Base-by-base conservation (phyloP, 92 coral and sea anemone genomes). In the Palythoa grandiflora region DNA sequence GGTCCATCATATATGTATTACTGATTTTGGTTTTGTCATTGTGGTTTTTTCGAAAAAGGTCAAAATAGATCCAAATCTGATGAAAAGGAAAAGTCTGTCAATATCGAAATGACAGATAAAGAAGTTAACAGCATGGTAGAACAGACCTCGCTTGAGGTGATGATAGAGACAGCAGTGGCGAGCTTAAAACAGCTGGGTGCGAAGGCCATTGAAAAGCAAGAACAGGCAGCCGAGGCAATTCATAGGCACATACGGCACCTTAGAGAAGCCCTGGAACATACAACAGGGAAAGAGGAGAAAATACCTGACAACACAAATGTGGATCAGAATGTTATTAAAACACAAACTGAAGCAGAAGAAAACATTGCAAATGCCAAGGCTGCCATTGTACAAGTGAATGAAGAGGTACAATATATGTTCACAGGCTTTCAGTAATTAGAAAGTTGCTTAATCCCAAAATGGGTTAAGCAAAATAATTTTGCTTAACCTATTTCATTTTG, bases 201-300 rank as follows among this genome's bases (percentile, higher is more conserved):
- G 83, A 89, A 95, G 83, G 98, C 99, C 6, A 68, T 95, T 40
- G 87, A 90, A 12, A 91, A 90, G 71, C 99, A 97, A 87, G 85
- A 91, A 38, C 91, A 81, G 73, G 99, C 99, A 40, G 91, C 93
- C 1, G 93, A 87, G 19, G 94, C 96, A 13, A 80, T 97, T 44
- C 87, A 75, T 48, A 77, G 73, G 17, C 96, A 97, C 72, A 87
- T 91, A 28, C 85, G 92, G 51, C 96, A 93, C 10, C 89, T 97
- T 13, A 89, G 75, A 87, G 90, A 87, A 77, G 98, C 96, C 28
- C 76, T 97, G 59, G 90, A 91, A 61, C 89, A 89, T 44, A 65
- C 90, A 38, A 92, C 90, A 38, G 92, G 90, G 44, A 79, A 91
- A 53, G 89, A 83, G 36, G 94, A 89, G 16, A 88, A 80, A 75